Conservation (phyloP, 1,140 invertebrate species). For the Sarcophaga bullata region DNA sequence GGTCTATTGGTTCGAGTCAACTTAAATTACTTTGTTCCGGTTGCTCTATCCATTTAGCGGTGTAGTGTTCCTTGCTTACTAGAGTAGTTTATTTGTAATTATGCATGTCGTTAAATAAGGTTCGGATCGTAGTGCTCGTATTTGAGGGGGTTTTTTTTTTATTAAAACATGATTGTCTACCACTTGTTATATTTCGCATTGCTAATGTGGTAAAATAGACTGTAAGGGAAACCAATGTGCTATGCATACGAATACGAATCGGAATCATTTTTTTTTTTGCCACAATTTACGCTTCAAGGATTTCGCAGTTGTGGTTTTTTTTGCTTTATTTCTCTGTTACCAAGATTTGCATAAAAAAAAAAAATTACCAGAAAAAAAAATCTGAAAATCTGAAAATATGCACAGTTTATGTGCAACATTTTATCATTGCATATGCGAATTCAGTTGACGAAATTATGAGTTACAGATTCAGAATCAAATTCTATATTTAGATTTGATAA, state of each 20-base stretch:
- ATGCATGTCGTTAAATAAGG: background rate
- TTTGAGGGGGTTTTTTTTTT: no score
- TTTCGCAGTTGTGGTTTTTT: background rate
- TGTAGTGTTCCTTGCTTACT: background rate
- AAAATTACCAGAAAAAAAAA: background rate
- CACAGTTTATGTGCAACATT: no score
- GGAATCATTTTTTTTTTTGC: background rate
- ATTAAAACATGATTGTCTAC: slow-evolving; percentile 8
- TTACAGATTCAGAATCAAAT: background rate
- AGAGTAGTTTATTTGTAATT: background rate
- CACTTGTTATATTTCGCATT: slow-evolving; percentile 2
- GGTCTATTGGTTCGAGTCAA: no score
- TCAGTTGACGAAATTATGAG: background rate
- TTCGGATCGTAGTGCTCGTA: background rate
- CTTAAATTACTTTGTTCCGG: no score
- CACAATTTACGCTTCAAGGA: background rate
- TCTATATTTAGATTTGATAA: no score
- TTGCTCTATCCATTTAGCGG: background rate
- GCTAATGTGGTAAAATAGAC: background rate
- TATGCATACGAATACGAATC: background rate
- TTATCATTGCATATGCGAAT: background rate
- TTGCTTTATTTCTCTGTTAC: no score
- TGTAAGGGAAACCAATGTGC: background rate
- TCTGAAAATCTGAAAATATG: no score
- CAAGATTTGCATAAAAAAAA: background rate